Conservation (phyloP, 2,888 invertebrate genomes). For the Leucozona laternaria region DNA sequence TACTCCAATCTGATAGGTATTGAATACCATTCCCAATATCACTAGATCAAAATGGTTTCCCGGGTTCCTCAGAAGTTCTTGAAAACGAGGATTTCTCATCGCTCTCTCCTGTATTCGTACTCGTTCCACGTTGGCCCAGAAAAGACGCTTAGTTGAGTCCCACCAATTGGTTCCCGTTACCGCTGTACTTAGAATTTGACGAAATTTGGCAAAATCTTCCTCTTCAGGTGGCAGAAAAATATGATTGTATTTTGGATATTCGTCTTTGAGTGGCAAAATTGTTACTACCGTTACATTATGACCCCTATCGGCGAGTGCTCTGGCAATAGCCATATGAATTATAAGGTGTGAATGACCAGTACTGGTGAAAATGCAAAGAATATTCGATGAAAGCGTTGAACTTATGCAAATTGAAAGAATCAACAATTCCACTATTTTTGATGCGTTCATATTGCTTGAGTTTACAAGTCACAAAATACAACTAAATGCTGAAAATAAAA, state of each 20-base stretch:
- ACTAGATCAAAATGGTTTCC: slow-evolving; percentile 76
- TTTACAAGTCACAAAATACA: neutral
- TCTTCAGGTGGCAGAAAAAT: slow-evolving; percentile 72
- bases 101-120: slow-evolving; percentile 49
- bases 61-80: slow-evolving; percentile 60
- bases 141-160: slow-evolving; percentile 44
- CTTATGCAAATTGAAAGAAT: neutral
- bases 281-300: slow-evolving; percentile 77
- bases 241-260: slow-evolving; percentile 79
- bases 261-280: slow-evolving; percentile 78
- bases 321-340: slow-evolving; percentile 65
- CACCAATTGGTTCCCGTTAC: slow-evolving; percentile 16
- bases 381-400: slow-evolving; percentile 22
- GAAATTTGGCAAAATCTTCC: slow-evolving; percentile 23
- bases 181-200: neutral
- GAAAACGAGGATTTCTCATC: slow-evolving; percentile 53
- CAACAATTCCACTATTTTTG: neutral
- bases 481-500: neutral
- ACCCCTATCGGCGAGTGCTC: slow-evolving; percentile 68
- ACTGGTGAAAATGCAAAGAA: slow-evolving; percentile 46
- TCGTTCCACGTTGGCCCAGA: slow-evolving; percentile 41
- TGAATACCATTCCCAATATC: slow-evolving; percentile 73
- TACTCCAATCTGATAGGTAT: slow-evolving; percentile 76
- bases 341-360: slow-evolving; percentile 77
- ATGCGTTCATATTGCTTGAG: neutral